Base-by-base conservation (phyloP, 1,140 invertebrate genomes). In the Cydia amplana region DNA sequence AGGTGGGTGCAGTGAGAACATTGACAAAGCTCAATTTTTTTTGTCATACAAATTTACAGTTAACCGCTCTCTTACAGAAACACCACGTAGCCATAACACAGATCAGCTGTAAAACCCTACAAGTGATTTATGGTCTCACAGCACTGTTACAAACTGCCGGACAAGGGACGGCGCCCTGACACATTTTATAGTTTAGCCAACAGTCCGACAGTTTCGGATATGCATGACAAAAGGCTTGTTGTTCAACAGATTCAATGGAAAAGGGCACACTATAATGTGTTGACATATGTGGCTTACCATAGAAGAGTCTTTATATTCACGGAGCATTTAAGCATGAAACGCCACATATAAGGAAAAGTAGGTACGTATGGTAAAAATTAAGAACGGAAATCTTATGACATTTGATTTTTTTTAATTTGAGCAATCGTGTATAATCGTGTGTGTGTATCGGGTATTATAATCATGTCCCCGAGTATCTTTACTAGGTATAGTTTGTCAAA, bases 91-190 rank as follows among this genome's bases (percentile, higher is more conserved):
- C 12, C 36, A 70, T 70, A 70, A 70, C 65, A n/a, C 28, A 70
- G 36, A 67, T 67, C 65, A 40, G 9, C n/a, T 70, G 65, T 70
- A 40, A 70, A 70, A 70, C 65, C 65, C 65, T 18, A n/a, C 65
- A 40, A 65, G 65, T 70, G 65, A 70, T 70, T 43, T 70, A 70
- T 70, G 65, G 18, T 20, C 16, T 43, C 32, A 28, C 28, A 32
- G 36, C 65, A 70, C 65, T 70, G 28, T 40, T 70, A n/a, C 65
- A 23, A 70, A 70, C 65, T 70, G 65, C 12, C 16, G 65, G 65
- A 70, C 32, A 40, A 70, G 65, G 65, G 65, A 40, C 65, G 28
- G 25, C 60, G 20, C 16, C 25, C 9, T 32, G 65, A 70, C 65
- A 70, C 20, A 18, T 70, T 70, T 70, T 70, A 70, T 70, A 70